Evolutionary conservation across 2,888 invertebrate species (phyloP).

Genomic region (Oscheius sp.): DNA sequence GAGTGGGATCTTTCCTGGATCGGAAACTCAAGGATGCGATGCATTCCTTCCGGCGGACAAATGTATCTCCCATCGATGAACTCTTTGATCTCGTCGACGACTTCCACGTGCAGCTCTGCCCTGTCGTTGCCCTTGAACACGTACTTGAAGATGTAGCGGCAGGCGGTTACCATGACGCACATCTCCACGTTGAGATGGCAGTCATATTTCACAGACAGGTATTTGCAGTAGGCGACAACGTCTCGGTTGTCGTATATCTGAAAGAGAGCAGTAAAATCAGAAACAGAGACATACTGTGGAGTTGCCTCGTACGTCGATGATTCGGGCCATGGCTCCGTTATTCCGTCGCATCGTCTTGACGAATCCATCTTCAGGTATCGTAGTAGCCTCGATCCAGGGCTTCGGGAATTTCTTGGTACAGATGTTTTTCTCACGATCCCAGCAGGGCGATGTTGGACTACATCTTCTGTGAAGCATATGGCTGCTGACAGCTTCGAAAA

Average conservation of each 20-base stretch:
- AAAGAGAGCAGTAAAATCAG: too few relatives aligned
- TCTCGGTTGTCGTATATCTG: too few relatives aligned
- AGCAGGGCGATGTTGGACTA: conserved; percentile 72
- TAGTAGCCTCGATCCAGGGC: conserved; percentile 63
- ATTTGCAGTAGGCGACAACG: too few relatives aligned
- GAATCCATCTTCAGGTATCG: conserved; percentile 71
- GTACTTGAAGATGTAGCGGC: too few relatives aligned
- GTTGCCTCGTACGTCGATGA: background rate
- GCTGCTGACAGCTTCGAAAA: conserved; percentile 47
- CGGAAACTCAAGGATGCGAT: conserved; percentile 44
- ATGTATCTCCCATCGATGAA: conserved; percentile 46
- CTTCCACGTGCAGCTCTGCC: too few relatives aligned
- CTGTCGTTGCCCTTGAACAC: too few relatives aligned
- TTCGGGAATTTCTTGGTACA: conserved; percentile 75
- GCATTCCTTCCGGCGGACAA: conserved; percentile 47
- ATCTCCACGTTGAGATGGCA: too few relatives aligned
- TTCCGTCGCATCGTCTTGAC: conserved; percentile 71
- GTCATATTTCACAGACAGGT: too few relatives aligned
- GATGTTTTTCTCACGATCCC: conserved; percentile 63
- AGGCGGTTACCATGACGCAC: too few relatives aligned
- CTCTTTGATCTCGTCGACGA: conserved; percentile 39
- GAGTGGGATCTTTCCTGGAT: conserved; percentile 39
- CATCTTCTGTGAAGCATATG: conserved; percentile 67
- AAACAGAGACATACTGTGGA: too few relatives aligned
- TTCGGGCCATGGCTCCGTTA: conserved; percentile 45